Conservation (phyloP, 2,888 invertebrate species). For the Choreutis nemorana region DNA sequence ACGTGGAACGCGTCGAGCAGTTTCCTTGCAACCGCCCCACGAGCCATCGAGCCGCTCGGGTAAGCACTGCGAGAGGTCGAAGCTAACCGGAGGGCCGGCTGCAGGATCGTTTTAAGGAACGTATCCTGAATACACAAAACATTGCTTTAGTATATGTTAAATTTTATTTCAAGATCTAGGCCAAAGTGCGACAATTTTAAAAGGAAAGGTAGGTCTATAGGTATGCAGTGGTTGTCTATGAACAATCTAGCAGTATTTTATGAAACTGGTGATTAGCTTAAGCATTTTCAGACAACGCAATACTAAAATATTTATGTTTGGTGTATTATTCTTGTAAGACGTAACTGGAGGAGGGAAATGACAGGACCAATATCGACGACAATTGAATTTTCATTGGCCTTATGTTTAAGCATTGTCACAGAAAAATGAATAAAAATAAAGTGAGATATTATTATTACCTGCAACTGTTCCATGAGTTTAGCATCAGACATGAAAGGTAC, state of each 20-base stretch:
- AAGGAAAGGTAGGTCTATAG: no score
- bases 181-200: not conserved
- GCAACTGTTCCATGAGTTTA: conserved; percentile 86
- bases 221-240: no score
- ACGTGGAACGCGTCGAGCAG: conserved; percentile 83
- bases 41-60: conserved; percentile 80
- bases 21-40: conserved; percentile 81
- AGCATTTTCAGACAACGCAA: no score
- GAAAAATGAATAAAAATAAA: not conserved
- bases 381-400: no score
- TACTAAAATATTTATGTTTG: no score
- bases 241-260: no score
- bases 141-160: conserved; percentile 7
- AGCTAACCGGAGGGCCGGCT: conserved; percentile 82
- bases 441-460: conserved; percentile 54
- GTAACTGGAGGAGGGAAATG: no score
- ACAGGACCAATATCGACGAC: no score
- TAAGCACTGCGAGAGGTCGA: conserved; percentile 82
- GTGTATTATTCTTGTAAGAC: no score
- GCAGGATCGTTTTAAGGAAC: conserved; percentile 82
- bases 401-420: no score
- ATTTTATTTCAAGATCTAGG: not conserved
- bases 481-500: conserved; percentile 84
- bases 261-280: no score
- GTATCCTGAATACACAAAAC: conserved; percentile 72